Base-by-base conservation (phyloP, 2,797 vertebrate species). In the Enteromius afrohamiltoni region DNA sequence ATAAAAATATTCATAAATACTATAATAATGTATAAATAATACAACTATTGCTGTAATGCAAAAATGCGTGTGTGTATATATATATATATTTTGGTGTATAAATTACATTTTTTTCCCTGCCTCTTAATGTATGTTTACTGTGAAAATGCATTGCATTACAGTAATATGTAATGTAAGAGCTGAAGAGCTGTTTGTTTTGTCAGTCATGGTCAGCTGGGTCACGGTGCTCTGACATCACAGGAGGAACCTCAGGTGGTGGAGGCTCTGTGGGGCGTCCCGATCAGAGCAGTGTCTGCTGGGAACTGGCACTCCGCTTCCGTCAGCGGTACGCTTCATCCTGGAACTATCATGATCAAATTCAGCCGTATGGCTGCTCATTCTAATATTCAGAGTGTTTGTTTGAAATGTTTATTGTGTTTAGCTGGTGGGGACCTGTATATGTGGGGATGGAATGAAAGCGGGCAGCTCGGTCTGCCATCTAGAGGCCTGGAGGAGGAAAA, bases 401-500 rank as follows among this genome's bases (percentile, higher is more conserved):
- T 74, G 42, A 47, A 47, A 26, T 31, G 47, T 23, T 53, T 85
- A 58, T 68, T 82, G 62, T 83, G 67, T 76, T 76, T 89, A 99
- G 98, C 93, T 49, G 91, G 91, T 0, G 96, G 97, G 8, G 98
- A 99, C 80, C 88, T 99, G 70, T 99, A 99, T 3, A 9, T 95
- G 83, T 99, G 98, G 98, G 97, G 98, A 87, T 99, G 98, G 98
- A 99, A 99, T 6, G 96, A 97, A 71, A 96, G 95, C 0, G 98
- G 98, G 0, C 98, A 99, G 90, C 93, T 99, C 77, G 98, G 95
- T 11, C 93, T 99, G 87, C 98, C 97, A 60, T 93, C 93, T 64
- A 94, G 87, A 70, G 85, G 0, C 64, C 92, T 88, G 77, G 74
- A 81, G 76, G 67, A 0, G 87, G 88, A 69, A 80, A 88, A 87